phyloP scores from a whole-genome alignment of 2,797 vertebrate genomes.

The Pelochelys cantorii region DNA sequence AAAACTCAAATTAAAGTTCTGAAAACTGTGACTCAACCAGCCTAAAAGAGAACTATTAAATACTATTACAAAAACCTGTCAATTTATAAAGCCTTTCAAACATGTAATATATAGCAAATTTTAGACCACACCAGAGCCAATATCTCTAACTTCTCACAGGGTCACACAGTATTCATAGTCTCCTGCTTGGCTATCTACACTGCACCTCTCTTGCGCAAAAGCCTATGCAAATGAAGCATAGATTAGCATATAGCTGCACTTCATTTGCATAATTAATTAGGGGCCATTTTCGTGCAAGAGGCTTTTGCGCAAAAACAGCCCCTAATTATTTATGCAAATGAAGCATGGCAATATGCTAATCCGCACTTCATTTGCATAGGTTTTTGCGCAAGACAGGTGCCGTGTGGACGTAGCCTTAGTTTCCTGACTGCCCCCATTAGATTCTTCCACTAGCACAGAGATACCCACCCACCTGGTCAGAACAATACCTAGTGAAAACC shows the following conservation, averaged over 20 bases:
- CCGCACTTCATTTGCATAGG: too few relatives aligned
- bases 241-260: too few relatives aligned
- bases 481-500: neutral
- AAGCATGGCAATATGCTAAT: too few relatives aligned
- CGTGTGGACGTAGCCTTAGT: too few relatives aligned
- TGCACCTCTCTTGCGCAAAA: too few relatives aligned
- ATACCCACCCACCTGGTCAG: neutral
- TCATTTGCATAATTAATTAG: too few relatives aligned
- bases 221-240: too few relatives aligned
- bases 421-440: neutral
- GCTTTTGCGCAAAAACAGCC: too few relatives aligned
- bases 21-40: neutral
- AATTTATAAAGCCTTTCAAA: slow-evolving; percentile 1
- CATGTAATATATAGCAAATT: accelerated
- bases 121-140: neutral
- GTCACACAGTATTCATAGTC: neutral
- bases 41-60: slow-evolving; percentile 3
- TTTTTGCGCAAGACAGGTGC: too few relatives aligned
- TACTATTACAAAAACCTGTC: slow-evolving; percentile 29
- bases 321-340: too few relatives aligned
- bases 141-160: neutral
- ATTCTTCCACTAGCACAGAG: neutral
- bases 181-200: neutral
- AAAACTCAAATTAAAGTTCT: slow-evolving; percentile 36
- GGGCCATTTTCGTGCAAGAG: too few relatives aligned